Evolutionary conservation across 2,113 vertebrate genomes (phyloP), one percentile per base, ranked within the genome.

Genomic region (Vulpes ferrilata): DNA sequence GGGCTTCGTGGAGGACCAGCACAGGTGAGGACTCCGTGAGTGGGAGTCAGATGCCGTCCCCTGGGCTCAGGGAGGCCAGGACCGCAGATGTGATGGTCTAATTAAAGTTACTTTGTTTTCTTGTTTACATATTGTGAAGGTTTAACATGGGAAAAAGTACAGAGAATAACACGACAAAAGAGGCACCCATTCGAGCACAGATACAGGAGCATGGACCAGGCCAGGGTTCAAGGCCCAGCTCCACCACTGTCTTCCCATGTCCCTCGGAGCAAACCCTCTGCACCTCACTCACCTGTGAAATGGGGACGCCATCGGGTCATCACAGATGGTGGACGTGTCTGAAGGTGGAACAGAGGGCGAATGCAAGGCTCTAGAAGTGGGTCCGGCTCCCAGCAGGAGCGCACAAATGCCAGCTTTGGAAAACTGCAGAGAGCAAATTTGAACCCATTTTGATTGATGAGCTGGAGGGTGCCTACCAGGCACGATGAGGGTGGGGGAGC

Each of bases 321-420:
- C 67, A 35, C 32, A 22, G 64, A 8, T 5, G 11, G 7, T 5
- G 7, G 57, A 43, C n/a, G 7, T 22, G 74, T 22, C 20, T 64
- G 74, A 55, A 55, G 55, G 62, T 22, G 64, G 22, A 2, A 84
- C n/a, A 3, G 10, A 3, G 10, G 35, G 19, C 2, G 1, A 4
- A 0, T 2, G 25, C 19, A 13, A 6, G 1, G 38, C 8, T 22
- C 19, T 4, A 13, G 19, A 2, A 13, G 22, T 17, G 76, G 57
- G 10, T 15, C 43, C 12, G 17, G n/a, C n/a, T 57, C 51, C 4
- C 1, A 32, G 65, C 9, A 11, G 32, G n/a, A 20, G 51, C 65
- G 15, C 20, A 35, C 2, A 11, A 17, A 48, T 0, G 25, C 13
- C 11, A 20, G 35, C 57, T 81, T 85, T 32, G 32, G 23, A 32